Evolutionary conservation across 2,113 vertebrate species (phyloP).

Genomic region (Serilophus lunatus): DNA sequence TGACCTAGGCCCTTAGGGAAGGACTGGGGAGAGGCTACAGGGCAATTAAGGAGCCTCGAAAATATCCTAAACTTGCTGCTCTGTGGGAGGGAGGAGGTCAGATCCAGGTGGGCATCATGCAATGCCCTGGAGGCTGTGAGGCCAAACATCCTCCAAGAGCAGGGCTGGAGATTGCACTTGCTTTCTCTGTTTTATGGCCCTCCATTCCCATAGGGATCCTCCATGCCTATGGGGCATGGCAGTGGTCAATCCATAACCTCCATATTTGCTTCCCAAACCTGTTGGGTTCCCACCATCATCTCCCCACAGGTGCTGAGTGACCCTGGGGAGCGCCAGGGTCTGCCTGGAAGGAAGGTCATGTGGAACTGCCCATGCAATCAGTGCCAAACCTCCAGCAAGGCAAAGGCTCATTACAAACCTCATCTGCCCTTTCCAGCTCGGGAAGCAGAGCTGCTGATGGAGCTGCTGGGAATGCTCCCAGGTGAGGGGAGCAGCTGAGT

Average conservation of each 20-base stretch:
- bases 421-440: background rate
- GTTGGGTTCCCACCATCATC: rapidly evolving
- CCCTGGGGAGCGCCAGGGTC: rapidly evolving
- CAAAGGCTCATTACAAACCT: background rate
- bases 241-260: background rate
- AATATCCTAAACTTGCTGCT: background rate
- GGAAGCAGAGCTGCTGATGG: background rate
- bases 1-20: background rate
- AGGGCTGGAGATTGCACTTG: background rate
- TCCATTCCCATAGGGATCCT: background rate
- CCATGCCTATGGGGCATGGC: background rate
- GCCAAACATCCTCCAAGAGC: background rate
- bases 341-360: background rate
- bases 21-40: rapidly evolving
- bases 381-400: background rate
- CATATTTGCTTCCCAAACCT: background rate
- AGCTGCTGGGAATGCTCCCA: background rate
- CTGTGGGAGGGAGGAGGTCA: background rate
- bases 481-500: background rate
- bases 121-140: background rate
- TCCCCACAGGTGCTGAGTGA: background rate
- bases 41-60: background rate
- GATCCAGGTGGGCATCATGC: background rate
- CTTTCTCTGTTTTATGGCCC: background rate
- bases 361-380: background rate